These are phyloP conservation scores for Branchellion lobata DNA, from an alignment of 2,888 invertebrate genomes.

Conservation along the genomic window DNA sequence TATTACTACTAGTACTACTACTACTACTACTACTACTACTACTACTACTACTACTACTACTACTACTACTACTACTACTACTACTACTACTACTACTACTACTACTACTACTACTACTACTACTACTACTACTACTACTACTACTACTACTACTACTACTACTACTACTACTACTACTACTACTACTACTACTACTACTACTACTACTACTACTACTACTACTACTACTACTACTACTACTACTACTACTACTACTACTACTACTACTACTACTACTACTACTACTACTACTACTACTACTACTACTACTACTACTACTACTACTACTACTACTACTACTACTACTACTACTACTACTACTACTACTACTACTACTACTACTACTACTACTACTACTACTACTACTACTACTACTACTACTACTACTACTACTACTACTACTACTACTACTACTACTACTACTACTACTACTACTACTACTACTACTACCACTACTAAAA, in stretches of 20 bases:
- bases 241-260: not conserved
- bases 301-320: not conserved
- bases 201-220: not conserved
- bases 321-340: not conserved
- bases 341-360: not conserved
- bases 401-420: not conserved
- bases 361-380: not conserved
- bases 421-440: not conserved
- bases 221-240: not conserved
- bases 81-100: not conserved
- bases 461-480: not conserved
- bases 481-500: not conserved
- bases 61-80: not conserved
- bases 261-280: conserved; percentile 18
- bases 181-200: not conserved
- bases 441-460: not conserved
- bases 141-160: conserved; percentile 3
- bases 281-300: not conserved
- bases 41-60: not conserved
- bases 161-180: conserved; percentile 1
- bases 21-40: conserved; percentile 7
- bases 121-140: not conserved
- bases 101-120: not conserved
- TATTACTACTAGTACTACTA: not conserved
- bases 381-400: not conserved